A percentile compares a stretch with the other conserved stretches of the same genome.
phyloP scores from a whole-genome alignment of 30 jellyfish, hydroid and myxozoan species.

The Turritopsis rubra region DNA sequence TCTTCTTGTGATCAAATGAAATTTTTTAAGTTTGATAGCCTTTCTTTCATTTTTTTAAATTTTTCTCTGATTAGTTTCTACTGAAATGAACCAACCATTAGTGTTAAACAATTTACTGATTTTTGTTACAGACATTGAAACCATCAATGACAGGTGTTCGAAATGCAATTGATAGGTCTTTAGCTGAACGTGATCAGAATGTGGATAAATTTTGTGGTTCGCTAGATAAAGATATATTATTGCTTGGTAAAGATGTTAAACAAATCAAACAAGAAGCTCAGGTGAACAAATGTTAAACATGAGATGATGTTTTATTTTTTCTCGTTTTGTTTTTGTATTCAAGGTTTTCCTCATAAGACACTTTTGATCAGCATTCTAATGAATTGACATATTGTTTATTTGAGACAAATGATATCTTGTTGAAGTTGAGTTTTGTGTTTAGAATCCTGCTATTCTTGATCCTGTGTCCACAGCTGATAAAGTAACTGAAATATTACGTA shows the following conservation, averaged over 20 bases:
- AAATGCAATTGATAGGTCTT: slow-evolving; percentile 85
- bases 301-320: neutral
- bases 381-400: too few relatives aligned
- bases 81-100: too few relatives aligned
- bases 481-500: slow-evolving; percentile 41
- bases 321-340: neutral
- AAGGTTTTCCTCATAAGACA: too few relatives aligned
- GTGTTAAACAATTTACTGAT: neutral
- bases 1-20: neutral
- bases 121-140: slow-evolving; percentile 51
- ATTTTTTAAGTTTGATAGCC: neutral
- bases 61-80: neutral
- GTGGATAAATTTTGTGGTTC: slow-evolving; percentile 82
- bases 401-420: too few relatives aligned
- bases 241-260: slow-evolving; percentile 72
- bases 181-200: slow-evolving; percentile 93
- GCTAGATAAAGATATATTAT: slow-evolving; percentile 76
- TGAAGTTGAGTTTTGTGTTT: too few relatives aligned
- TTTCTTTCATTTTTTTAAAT: neutral
- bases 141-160: slow-evolving; percentile 92
- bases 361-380: too few relatives aligned
- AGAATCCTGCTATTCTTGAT: slow-evolving; percentile 91
- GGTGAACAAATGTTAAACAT: slow-evolving; percentile 27
- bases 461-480: slow-evolving; percentile 51
- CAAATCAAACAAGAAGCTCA: slow-evolving; percentile 88